A percentile compares a stretch with the other conserved stretches of the same genome.
Evolutionary conservation across 2,113 vertebrate genomes (phyloP).

Genomic region (Edolisoma coerulescens): DNA sequence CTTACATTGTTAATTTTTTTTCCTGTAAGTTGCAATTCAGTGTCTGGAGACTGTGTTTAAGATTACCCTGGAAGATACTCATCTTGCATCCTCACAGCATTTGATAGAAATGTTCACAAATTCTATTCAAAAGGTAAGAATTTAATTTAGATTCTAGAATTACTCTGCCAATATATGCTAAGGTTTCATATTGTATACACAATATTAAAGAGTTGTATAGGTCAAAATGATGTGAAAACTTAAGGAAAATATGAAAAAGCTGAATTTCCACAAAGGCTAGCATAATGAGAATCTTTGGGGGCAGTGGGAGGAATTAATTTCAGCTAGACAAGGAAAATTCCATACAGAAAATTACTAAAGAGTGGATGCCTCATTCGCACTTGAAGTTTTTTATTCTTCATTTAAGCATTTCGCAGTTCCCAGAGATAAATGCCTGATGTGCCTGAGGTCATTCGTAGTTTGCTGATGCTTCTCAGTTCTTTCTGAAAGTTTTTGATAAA

Average conservation of each 20-base stretch:
- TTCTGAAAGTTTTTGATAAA: not conserved
- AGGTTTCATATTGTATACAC: not conserved
- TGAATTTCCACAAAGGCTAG: not conserved
- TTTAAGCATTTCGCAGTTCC: not conserved
- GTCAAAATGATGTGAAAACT: not conserved
- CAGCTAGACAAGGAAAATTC: not conserved
- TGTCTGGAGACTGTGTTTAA: conserved; percentile 98
- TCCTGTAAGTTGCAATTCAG: conserved; percentile 88
- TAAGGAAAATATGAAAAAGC: not conserved
- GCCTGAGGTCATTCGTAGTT: not conserved
- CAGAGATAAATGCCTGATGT: not conserved
- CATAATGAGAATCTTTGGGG: not conserved
- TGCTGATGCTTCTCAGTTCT: not conserved
- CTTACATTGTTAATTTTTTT: not conserved
- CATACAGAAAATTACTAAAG: not conserved
- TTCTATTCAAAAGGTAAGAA: conserved; percentile 86
- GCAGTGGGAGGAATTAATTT: not conserved
- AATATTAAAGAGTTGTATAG: not conserved
- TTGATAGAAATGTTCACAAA: conserved; percentile 91
- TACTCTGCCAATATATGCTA: not conserved
- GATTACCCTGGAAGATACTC: conserved; percentile 87
- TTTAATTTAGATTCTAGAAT: not conserved
- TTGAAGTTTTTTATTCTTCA: not conserved
- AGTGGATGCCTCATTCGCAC: not conserved
- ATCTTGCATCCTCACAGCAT: conserved; percentile 85